Evolutionary conservation across 2,113 vertebrate species (phyloP).

Genomic region (Hippocampus barbouri): DNA sequence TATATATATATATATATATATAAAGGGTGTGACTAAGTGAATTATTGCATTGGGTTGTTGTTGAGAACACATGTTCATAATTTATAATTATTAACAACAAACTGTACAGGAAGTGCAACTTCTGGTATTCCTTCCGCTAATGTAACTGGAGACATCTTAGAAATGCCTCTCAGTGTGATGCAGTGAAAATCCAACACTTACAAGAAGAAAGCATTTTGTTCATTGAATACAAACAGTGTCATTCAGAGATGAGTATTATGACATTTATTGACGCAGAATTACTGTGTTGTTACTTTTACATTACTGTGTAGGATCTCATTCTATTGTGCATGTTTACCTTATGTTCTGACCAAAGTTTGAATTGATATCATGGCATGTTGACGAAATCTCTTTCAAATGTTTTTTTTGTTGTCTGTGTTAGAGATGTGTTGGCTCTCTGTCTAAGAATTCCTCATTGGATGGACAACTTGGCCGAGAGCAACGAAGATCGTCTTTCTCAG

Average conservation of each 20-base stretch:
- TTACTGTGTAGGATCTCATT: neutral
- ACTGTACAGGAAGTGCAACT: too few relatives aligned
- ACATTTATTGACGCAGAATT: neutral
- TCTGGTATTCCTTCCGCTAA: neutral
- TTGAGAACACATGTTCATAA: too few relatives aligned
- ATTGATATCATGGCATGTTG: neutral
- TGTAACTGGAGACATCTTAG: neutral
- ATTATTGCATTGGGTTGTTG: too few relatives aligned
- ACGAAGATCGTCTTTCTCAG: conserved; percentile 33
- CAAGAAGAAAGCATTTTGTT: neutral
- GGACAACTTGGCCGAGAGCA: conserved; percentile 26
- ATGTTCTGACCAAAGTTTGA: neutral
- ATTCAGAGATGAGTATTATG: neutral
- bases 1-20: too few relatives aligned
- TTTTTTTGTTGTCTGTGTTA: conserved; percentile 37
- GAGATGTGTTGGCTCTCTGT: conserved; percentile 76
- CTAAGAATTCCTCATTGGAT: conserved; percentile 69
- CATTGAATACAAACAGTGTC: neutral
- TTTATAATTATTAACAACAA: too few relatives aligned
- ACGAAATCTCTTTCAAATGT: neutral
- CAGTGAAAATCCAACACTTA: neutral
- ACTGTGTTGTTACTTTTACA: neutral
- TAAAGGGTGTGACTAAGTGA: too few relatives aligned
- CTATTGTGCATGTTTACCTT: neutral
- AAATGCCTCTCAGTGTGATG: neutral